Base-by-base conservation (phyloP, 35 echinoderm and acorn worm genomes). In the Acanthaster planci region DNA sequence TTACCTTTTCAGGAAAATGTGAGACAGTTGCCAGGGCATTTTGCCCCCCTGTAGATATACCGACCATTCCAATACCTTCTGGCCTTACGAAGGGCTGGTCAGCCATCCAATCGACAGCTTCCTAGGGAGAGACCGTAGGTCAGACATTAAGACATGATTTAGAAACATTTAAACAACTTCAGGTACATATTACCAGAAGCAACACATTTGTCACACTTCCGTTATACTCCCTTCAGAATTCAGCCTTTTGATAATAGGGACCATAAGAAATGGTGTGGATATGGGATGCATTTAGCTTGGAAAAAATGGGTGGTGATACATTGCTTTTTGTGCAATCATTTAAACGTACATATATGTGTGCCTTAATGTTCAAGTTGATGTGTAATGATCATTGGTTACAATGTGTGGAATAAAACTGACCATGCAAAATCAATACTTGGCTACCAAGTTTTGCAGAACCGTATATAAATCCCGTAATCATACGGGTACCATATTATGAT, bases 61-160 rank as follows among this genome's bases (percentile, higher is more conserved):
- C 86, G 2, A 81, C 0, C 4, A 42, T 80, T 22, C 77, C 86
- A 7, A 88, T 51, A 30, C 86, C 86, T 27, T 36, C 76, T 26
- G 76, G 76, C 29, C 9, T 0, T 8, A 88, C 86, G 80, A 42
- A 88, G 0, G 30, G 32, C 15, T 44, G 53, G 37, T 51, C 55
- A 30, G 38, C 9, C 10, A 88, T 0, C 86, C 86, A 88, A 67
- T 88, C 78, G 22, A 88, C 40, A 22, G 86, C 76, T 59, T 88
- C 86, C 86, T 88, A 39, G 53, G 57, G 78, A 77, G 4, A 31
- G 10, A 86, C 22, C 60, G 12, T 10, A 23, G 29, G 29, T 68
- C 2, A 68, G 21, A n/a, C 26, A 21, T 17, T 68, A 17, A 8
- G 60, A 5, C 22, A 68, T 27, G 60, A 10, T 23, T 23, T 22